Evolutionary conservation across 1,140 invertebrate species (phyloP).

Genomic region (Bursaphelenchus mucronatus): DNA sequence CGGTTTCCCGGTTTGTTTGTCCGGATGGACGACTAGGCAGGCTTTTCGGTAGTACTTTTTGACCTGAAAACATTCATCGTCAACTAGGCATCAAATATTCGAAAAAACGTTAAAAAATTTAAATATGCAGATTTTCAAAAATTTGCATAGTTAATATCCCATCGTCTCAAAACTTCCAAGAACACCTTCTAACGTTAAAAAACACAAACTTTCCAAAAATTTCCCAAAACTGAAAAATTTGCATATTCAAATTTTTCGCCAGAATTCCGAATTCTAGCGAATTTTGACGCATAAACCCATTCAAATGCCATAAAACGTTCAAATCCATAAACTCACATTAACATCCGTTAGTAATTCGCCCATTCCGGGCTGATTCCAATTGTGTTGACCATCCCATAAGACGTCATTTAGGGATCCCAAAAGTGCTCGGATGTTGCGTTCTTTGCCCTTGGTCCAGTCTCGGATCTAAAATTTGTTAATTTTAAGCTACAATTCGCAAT

Average conservation of each 20-base stretch:
- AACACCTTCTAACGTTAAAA: too few species aligned
- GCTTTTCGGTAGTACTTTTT: conserved; percentile 93
- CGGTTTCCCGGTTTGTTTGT: conserved; percentile 70
- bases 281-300: too few species aligned
- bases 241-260: too few species aligned
- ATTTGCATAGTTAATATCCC: too few species aligned
- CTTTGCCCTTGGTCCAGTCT: conserved; percentile 88
- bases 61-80: conserved; percentile 31
- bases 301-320: too few species aligned
- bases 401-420: conserved; percentile 87
- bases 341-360: conserved; percentile 78
- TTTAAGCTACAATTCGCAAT: too few species aligned
- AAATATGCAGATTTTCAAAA: neutral
- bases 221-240: too few species aligned
- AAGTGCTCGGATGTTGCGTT: conserved; percentile 87
- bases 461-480: conserved; percentile 64
- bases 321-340: conserved; percentile 19
- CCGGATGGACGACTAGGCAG: conserved; percentile 91
- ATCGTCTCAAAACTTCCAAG: too few species aligned
- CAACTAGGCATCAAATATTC: neutral
- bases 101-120: neutral
- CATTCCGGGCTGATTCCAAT: conserved; percentile 80
- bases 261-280: too few species aligned
- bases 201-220: too few species aligned
- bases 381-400: conserved; percentile 78